Conservation (phyloP, 2,888 invertebrate species). For the Macrosiphum euphorbiae region DNA sequence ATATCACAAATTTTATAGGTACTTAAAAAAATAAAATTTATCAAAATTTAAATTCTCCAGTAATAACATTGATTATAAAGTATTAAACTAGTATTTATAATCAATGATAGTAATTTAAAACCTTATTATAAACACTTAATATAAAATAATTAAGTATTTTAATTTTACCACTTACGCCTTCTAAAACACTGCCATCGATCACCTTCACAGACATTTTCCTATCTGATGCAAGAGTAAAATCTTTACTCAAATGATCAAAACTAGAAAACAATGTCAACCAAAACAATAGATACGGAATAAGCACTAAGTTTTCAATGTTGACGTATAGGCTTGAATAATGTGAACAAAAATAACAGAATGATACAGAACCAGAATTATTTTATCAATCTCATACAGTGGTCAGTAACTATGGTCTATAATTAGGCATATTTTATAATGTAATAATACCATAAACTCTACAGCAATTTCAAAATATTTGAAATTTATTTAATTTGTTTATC, state of each 20-base stretch:
- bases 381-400: neutral
- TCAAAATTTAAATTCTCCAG: neutral
- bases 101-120: neutral
- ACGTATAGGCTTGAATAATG: neutral
- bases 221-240: conserved; percentile 51
- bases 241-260: conserved; percentile 19
- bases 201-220: conserved; percentile 71
- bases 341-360: neutral
- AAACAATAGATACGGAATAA: neutral
- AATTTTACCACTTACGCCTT: conserved; percentile 77
- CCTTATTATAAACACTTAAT: conserved; percentile 58
- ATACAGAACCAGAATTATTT: neutral
- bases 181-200: conserved; percentile 84
- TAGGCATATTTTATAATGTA: neutral
- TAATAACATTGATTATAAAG: no score
- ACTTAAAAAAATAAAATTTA: conserved; percentile 30
- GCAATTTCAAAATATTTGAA: neutral
- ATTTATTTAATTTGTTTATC: neutral
- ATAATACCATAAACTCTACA: neutral
- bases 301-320: neutral
- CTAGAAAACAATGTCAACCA: neutral
- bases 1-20: conserved; percentile 47
- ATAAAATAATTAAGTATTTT: conserved; percentile 15
- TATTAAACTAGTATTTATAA: no score
- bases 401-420: neutral